Evolutionary conservation across 1,140 invertebrate genomes (phyloP).

Genomic region (Zaprionus ornatus): DNA sequence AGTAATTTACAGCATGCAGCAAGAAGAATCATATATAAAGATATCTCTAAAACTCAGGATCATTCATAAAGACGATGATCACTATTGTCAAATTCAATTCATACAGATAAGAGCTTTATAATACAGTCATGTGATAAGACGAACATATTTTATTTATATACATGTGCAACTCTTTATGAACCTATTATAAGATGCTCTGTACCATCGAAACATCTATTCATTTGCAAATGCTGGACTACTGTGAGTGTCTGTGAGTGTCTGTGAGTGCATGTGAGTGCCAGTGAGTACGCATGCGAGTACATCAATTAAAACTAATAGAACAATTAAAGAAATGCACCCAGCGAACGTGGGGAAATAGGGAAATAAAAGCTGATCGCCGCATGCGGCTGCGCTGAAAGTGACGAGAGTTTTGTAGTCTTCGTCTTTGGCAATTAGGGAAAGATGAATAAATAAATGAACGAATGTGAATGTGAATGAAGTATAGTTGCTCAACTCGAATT

Average conservation of each 20-base stretch:
- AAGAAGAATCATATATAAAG: too few relatives aligned
- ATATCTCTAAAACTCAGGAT: too few relatives aligned
- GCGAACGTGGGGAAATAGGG: constrained; percentile 41
- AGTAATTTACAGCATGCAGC: too few relatives aligned
- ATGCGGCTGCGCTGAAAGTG: constrained; percentile 53
- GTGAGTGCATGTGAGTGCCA: background rate
- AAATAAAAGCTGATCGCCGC: constrained; percentile 49
- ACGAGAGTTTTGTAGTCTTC: constrained; percentile 67
- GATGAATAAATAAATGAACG: constrained; percentile 61
- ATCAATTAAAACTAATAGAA: constrained; percentile 81
- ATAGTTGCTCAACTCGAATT: constrained; percentile 76
- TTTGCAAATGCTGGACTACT: constrained; percentile 38
- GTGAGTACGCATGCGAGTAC: constrained; percentile 42
- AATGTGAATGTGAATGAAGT: constrained; percentile 24
- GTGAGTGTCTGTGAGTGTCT: background rate
- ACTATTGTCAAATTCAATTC: background rate
- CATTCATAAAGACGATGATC: background rate
- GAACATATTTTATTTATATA: background rate
- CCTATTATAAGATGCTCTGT: background rate
- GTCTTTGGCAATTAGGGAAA: constrained; percentile 51
- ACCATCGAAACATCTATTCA: constrained; percentile 21
- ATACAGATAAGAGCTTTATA: background rate
- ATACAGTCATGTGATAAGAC: background rate
- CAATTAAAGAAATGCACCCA: constrained; percentile 74
- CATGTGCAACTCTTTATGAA: too few relatives aligned